Evolutionary conservation across 2,797 vertebrate species (phyloP).

Genomic region (Oophaga sylvatica): DNA sequence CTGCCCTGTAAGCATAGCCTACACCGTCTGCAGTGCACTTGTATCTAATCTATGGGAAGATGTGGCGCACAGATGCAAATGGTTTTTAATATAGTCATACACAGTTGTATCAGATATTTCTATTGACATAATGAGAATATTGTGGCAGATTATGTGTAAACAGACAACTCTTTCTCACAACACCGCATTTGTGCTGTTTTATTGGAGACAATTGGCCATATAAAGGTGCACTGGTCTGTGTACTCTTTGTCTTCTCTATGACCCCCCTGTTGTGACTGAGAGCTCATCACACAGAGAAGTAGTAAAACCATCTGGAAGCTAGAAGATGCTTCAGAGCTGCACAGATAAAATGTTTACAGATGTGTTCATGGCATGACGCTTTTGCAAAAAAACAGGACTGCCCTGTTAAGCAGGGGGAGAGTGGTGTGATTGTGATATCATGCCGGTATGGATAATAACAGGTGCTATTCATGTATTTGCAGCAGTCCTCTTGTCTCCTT

Average conservation of each 20-base stretch:
- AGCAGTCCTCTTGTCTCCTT: no score
- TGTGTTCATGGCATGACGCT: neutral
- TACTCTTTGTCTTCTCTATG: neutral
- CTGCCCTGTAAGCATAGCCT: no score
- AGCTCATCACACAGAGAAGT: conserved; percentile 8
- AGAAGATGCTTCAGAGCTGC: neutral
- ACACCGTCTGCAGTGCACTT: no score
- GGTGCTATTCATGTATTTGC: neutral
- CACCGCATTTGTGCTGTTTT: neutral
- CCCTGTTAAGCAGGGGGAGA: neutral
- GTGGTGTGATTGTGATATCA: neutral
- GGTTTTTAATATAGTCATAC: neutral
- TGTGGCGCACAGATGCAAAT: no score
- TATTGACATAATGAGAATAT: neutral
- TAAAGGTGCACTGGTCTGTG: neutral
- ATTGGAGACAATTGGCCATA: neutral
- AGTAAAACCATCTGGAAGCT: conserved; percentile 21
- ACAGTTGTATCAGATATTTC: neutral
- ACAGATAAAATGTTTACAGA: conserved; percentile 13
- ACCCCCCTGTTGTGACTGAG: neutral
- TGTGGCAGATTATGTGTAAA: neutral
- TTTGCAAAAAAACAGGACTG: neutral
- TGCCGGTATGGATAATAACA: neutral
- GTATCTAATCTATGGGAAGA: no score
- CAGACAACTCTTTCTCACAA: neutral